These are phyloP conservation scores for Oreochromis mossambicus DNA, from an alignment of 2,797 vertebrate genomes.

Conservation along the genomic window DNA sequence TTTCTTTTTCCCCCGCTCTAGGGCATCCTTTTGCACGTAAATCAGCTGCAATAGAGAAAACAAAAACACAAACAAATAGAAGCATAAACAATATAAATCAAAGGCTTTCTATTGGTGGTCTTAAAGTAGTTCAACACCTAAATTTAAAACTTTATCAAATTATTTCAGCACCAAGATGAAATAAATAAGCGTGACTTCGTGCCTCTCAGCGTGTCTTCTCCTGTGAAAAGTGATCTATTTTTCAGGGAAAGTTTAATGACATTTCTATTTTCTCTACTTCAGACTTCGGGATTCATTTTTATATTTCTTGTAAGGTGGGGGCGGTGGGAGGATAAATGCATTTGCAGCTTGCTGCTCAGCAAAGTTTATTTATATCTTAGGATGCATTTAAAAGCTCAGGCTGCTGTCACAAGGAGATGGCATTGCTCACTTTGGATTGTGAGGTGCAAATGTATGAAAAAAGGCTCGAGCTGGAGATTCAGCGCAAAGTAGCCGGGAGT, in stretches of 20 bases:
- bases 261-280: conserved; percentile 53
- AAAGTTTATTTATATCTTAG: conserved; percentile 76
- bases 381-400: conserved; percentile 61
- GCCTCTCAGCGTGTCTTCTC: conserved; percentile 25
- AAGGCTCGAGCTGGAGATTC: conserved; percentile 63
- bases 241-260: conserved; percentile 61
- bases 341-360: conserved; percentile 65
- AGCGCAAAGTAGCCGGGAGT: conserved; percentile 60
- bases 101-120: background rate
- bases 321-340: conserved; percentile 60
- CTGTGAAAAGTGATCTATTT: conserved; percentile 60
- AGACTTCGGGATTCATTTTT: conserved; percentile 37
- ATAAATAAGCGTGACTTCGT: conserved; percentile 24
- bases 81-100: background rate
- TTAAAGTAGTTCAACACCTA: background rate
- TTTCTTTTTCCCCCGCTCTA: accelerated
- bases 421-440: conserved; percentile 63
- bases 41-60: background rate
- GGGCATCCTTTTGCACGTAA: background rate
- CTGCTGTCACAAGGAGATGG: conserved; percentile 63
- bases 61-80: background rate
- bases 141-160: background rate
- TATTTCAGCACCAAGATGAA: conserved; percentile 10
- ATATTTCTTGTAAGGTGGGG: conserved; percentile 14
- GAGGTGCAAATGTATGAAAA: conserved; percentile 83